Percentiles rank a stretch among this genome's conserved stretches.
phyloP scores from a whole-genome alignment of 2,113 vertebrate species.

The Gnathonemus longibarbis region DNA sequence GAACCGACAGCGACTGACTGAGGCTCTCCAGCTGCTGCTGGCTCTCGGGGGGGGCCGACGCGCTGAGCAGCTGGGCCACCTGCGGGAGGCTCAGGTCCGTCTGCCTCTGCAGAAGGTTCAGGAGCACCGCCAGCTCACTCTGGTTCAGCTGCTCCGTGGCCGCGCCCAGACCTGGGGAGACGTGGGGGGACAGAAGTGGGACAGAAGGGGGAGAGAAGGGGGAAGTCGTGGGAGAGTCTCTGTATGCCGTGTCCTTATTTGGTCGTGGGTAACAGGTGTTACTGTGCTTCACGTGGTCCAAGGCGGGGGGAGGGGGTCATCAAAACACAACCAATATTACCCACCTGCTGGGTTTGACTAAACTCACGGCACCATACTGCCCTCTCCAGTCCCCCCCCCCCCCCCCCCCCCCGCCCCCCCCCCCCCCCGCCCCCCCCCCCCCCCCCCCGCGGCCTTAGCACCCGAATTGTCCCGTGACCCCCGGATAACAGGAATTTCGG shows the following conservation, averaged over 20 bases:
- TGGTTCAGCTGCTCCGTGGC: slow-evolving; percentile 94
- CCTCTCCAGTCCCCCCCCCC: neutral
- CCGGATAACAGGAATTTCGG: neutral
- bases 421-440: neutral
- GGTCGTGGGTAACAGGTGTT: neutral
- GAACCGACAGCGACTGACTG: slow-evolving; percentile 80
- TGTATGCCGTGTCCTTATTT: neutral
- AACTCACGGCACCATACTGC: neutral
- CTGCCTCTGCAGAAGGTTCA: slow-evolving; percentile 96
- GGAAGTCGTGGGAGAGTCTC: neutral
- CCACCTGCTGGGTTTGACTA: neutral
- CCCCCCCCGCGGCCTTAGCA: neutral
- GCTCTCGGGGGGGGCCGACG: slow-evolving; percentile 78
- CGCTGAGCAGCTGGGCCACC: slow-evolving; percentile 86
- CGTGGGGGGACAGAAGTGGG: neutral
- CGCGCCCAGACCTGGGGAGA: slow-evolving; percentile 70
- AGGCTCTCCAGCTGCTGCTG: slow-evolving; percentile 79
- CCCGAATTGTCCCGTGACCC: neutral
- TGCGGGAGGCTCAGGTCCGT: slow-evolving; percentile 85
- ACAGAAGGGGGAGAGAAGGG: too few relatives aligned
- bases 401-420: neutral
- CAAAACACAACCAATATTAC: neutral
- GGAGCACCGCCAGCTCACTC: slow-evolving; percentile 83
- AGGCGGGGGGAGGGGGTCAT: neutral
- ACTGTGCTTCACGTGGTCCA: neutral